Evolutionary conservation across 2,113 vertebrate genomes (phyloP), one percentile per base, ranked within the genome.

Genomic region (Fukomys damarensis): DNA sequence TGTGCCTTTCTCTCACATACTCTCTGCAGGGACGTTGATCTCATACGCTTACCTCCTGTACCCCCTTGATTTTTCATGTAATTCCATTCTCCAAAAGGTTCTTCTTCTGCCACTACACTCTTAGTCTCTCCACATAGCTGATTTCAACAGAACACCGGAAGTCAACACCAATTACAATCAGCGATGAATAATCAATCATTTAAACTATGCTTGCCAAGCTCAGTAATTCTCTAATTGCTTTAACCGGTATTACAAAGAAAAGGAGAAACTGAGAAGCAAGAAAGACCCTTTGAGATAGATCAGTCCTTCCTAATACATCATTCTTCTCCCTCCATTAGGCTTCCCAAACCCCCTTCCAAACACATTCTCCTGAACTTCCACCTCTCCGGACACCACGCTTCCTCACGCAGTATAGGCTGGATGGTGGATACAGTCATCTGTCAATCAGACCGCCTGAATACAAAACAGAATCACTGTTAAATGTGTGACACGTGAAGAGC

Each of bases 81-180:
- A 35, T 77, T 41, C 61, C 43, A 32, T 68, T 52, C 70, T 88
- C 63, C 82, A 77, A 94, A 95, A 63, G 32, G 58, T 46, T 84
- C 83, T 72, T 32, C 79, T 74, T 56, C 46, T 92, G 88, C 32
- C 10, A 54, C 66, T 72, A 84, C 35, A 59, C 72, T 86, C 80
- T 88, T 70, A 61, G 74, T 79, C 32, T 96, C 90, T 86, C 84
- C 59, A 86, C 22, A 70, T 19, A 94, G 72, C 35, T 81, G 52
- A 49, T 82, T 77, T 76, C 72, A 93, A 22, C 20, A 43, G 19
- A 95, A 70, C 2, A 65, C 56, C 32, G 65, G 65, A 95, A 77
- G 14, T 66, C 79, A 92, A 74, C 30, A 86, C 30, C 10, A 72
- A 61, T 41, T 82, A 59, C 80, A 72, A 93, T 80, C 66, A 65